Conservation (phyloP, 2,797 vertebrate genomes). For the Enteromius viviparus region DNA sequence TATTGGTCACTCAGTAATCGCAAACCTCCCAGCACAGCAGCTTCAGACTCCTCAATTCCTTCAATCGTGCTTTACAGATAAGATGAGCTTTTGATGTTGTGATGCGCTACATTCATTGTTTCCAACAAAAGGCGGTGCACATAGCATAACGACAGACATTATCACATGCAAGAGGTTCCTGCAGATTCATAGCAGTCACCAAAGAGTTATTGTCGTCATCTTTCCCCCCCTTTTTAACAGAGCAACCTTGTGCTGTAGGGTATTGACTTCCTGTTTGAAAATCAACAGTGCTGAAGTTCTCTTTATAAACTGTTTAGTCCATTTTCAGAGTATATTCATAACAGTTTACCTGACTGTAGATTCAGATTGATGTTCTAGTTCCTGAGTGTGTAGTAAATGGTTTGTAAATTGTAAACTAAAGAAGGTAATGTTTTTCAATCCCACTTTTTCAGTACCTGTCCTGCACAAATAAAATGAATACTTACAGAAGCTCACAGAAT, state of each 20-base stretch:
- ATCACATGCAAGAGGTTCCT: constrained; percentile 6
- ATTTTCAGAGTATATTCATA: not conserved
- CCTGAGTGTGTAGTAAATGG: not conserved
- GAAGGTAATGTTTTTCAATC: not conserved
- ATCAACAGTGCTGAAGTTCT: not conserved
- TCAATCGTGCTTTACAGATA: not conserved
- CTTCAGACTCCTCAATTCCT: constrained; percentile 17
- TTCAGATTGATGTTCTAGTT: not conserved
- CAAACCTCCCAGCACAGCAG: constrained; percentile 7
- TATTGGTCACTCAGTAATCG: constrained; percentile 20
- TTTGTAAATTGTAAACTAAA: not conserved
- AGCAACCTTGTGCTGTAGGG: not conserved
- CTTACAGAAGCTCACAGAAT: not conserved
- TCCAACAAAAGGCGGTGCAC: not conserved
- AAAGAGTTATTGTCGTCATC: not conserved
- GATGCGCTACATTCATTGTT: not conserved
- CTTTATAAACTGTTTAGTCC: not conserved
- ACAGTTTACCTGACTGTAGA: not conserved
- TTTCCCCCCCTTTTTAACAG: not conserved
- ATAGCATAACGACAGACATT: not conserved
- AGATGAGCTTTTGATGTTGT: constrained; percentile 15
- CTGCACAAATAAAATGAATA: not conserved
- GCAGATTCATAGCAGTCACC: constrained; percentile 7
- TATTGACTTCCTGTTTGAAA: constrained; percentile 11
- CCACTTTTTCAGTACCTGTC: not conserved